Base-by-base conservation (phyloP, 2,888 invertebrate genomes). In the Limnephilus marmoratus region DNA sequence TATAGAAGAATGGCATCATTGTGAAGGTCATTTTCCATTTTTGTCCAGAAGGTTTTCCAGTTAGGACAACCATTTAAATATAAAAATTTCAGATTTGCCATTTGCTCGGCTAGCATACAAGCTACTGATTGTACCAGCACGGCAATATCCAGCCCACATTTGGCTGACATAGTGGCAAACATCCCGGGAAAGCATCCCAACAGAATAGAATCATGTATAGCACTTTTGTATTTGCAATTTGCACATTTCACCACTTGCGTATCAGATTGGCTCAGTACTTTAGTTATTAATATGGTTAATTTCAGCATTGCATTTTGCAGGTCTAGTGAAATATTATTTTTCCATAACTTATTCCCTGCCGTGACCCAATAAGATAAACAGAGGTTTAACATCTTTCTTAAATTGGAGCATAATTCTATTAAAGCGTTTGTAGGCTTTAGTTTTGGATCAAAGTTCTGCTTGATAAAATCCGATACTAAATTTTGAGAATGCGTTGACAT, bases 1-100 rank as follows among this genome's bases (percentile, higher is more conserved):
- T 93, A 90, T 3, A 93, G 86, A 81, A 87, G 49, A 49, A 93
- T 92, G n/a, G 92, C 91, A 85, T 93, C 90, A 83, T 85, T 93
- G 41, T 93, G 93, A 45, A 82, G 91, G 90, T 91, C 90, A 31
- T 85, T 92, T 90, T 93, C 91, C 37, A 93, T 90, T 80, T 91
- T 91, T 18, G 81, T 37, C 93, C 91, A 93, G 81, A 92, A 92
- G 15, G 31, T 85, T 80, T 85, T 91, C 93, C 93, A 93, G 83
- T 91, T 91, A 12, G 93, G 91, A 68, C 93, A 93, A n/a, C 91
- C 89, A 18, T 93, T 93, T 3, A 81, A 88, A 53, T 45, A 53
- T 53, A 93, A 91, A 7, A 53, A 15, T 24, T 88, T 82, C 31
- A 93, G 45, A 85, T 85, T 85, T 41, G 91, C n/a, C n/a, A 91